A percentile compares a stretch with the other conserved stretches of the same genome.
Conservation (phyloP, 2,113 vertebrate genomes). For the Phylloscopus trochiloides region DNA sequence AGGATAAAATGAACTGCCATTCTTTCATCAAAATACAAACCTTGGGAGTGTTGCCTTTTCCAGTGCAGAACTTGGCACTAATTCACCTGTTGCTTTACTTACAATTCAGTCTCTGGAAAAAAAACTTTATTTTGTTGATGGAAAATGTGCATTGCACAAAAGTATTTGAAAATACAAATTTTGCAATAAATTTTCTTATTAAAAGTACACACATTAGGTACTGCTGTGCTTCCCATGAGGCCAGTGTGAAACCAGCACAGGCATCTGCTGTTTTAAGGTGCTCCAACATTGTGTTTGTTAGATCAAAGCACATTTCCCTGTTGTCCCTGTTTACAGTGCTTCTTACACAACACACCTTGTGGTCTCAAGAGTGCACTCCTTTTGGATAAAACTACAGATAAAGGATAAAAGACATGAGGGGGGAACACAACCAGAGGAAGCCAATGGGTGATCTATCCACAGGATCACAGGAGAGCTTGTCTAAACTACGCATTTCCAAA, state of each 20-base stretch:
- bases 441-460: neutral
- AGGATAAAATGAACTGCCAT: neutral
- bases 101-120: neutral
- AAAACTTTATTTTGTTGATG: neutral
- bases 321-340: neutral
- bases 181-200: neutral
- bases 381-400: neutral
- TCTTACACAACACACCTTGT: fast-evolving
- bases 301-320: fast-evolving
- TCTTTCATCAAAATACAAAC: neutral
- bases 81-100: neutral
- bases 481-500: neutral
- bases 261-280: neutral
- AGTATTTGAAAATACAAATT: neutral
- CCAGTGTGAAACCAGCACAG: neutral
- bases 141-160: neutral
- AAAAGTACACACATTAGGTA: neutral
- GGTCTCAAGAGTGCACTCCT: neutral
- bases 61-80: neutral
- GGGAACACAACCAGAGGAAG: fast-evolving
- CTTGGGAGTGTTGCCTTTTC: neutral
- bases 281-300: too few species aligned
- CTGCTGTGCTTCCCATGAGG: neutral
- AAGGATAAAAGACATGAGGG: fast-evolving
- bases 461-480: neutral